Percentiles rank a stretch among this genome's conserved stretches.
These are phyloP conservation scores for Seira sanloemensis DNA, from an alignment of 2,888 invertebrate genomes.

Conservation along the genomic window DNA sequence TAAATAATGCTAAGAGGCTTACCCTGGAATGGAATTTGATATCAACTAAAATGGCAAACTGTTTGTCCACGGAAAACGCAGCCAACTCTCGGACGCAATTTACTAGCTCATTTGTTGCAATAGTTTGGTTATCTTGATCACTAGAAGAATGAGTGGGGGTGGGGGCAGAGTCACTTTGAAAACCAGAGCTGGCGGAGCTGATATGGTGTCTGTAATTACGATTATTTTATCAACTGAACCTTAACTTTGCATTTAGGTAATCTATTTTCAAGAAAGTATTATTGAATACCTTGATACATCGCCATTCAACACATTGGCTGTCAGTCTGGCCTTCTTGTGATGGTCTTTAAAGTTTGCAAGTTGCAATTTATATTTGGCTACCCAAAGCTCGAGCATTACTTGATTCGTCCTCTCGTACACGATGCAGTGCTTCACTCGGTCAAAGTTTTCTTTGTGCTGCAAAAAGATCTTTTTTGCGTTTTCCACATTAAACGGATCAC, in stretches of 20 bases:
- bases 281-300: not conserved
- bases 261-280: not conserved
- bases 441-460: conserved; percentile 49
- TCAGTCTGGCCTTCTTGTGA: not conserved
- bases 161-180: no score
- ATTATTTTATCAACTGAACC: not conserved
- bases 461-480: conserved; percentile 35
- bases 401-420: conserved; percentile 43
- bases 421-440: conserved; percentile 57
- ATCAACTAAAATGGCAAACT: conserved; percentile 41
- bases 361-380: conserved; percentile 19
- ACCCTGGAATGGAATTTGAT: conserved; percentile 50
- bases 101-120: not conserved
- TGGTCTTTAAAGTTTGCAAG: conserved; percentile 30
- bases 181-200: no score
- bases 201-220: not conserved
- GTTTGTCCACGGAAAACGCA: conserved; percentile 27
- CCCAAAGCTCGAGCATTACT: not conserved
- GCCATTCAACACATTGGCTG: not conserved
- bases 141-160: no score
- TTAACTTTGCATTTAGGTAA: not conserved
- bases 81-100: conserved; percentile 5
- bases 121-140: not conserved
- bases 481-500: conserved; percentile 28
- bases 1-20: not conserved